phyloP scores from a whole-genome alignment of 2,113 vertebrate species.

The Ailuropoda melanoleuca region DNA sequence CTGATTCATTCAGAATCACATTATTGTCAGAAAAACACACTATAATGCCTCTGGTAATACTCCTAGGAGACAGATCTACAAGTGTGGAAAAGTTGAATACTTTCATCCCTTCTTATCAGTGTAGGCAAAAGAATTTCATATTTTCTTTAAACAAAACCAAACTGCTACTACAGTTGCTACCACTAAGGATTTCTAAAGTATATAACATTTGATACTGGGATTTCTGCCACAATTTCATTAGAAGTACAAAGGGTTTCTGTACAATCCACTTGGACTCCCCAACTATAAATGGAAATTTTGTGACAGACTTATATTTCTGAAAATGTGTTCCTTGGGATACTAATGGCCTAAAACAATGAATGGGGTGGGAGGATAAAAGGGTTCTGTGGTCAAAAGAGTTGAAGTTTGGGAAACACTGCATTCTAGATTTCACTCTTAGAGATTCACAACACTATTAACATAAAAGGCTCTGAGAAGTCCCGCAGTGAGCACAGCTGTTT shows the following conservation, averaged over 20 bases:
- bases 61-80: not conserved
- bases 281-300: slow-evolving; percentile 2
- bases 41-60: slow-evolving; percentile 5
- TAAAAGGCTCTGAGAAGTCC: slow-evolving; percentile 15
- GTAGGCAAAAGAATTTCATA: slow-evolving; percentile 10
- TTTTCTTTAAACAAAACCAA: slow-evolving; percentile 56
- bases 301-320: slow-evolving; percentile 35
- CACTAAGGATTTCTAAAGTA: slow-evolving; percentile 42
- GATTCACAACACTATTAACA: not conserved
- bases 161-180: not conserved
- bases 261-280: not conserved
- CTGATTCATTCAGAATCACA: slow-evolving; percentile 37
- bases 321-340: slow-evolving; percentile 15
- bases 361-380: not conserved
- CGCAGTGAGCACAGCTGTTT: slow-evolving; percentile 33
- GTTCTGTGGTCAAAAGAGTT: not conserved
- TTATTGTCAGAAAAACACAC: slow-evolving; percentile 20
- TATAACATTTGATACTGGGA: slow-evolving; percentile 45
- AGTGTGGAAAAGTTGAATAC: not conserved
- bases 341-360: not conserved
- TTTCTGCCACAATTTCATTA: slow-evolving; percentile 35
- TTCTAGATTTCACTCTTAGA: not conserved
- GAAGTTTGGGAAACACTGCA: not conserved
- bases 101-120: slow-evolving; percentile 5
- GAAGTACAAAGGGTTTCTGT: slow-evolving; percentile 22